phyloP scores from a whole-genome alignment of 2,888 invertebrate genomes.

The Scaptomyza caliginosa region DNA sequence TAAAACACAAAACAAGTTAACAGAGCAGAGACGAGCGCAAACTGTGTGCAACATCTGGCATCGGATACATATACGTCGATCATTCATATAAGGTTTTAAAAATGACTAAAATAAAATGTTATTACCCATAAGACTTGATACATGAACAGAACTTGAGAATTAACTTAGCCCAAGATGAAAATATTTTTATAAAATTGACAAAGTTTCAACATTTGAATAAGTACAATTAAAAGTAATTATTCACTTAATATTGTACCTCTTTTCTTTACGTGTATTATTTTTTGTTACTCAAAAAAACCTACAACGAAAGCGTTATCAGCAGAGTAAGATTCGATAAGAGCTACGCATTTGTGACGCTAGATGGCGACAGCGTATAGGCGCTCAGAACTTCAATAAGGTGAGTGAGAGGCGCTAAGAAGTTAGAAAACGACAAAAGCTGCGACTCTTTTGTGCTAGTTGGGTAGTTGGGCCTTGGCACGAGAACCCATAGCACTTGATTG shows the following conservation, averaged over 20 bases:
- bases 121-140: not conserved
- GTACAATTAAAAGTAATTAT: not conserved
- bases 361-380: slow-evolving; percentile 20
- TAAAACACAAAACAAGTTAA: slow-evolving; percentile 3
- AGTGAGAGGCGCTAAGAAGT: no score
- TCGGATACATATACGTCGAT: slow-evolving; percentile 1
- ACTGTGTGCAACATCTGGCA: slow-evolving; percentile 19
- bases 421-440: not conserved
- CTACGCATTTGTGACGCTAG: slow-evolving; percentile 9
- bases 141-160: not conserved
- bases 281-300: not conserved
- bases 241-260: not conserved
- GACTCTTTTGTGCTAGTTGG: not conserved
- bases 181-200: not conserved
- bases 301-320: slow-evolving; percentile 15
- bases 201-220: not conserved
- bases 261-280: slow-evolving; percentile 5
- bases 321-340: slow-evolving; percentile 1
- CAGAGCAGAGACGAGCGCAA: slow-evolving; percentile 2
- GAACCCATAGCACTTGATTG: slow-evolving; percentile 43
- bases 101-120: slow-evolving; percentile 14
- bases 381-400: slow-evolving; percentile 14
- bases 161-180: not conserved
- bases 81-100: slow-evolving; percentile 2
- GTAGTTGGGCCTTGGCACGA: not conserved